Evolutionary conservation across 2,113 vertebrate species (phyloP), one percentile per base, ranked within the genome.

Genomic region (Tretioscincus oriximinensis): DNA sequence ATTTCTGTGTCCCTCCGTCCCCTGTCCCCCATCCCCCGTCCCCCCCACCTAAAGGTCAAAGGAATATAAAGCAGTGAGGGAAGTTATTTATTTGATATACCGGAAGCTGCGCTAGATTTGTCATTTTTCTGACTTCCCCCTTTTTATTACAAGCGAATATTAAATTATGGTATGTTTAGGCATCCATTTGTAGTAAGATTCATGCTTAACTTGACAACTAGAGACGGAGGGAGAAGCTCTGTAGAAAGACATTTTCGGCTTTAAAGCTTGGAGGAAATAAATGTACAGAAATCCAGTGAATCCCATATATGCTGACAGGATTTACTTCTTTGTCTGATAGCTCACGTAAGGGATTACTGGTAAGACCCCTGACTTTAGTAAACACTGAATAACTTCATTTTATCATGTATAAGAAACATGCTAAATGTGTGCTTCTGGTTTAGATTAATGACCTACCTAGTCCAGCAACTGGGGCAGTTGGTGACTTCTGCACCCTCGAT

Each of bases 361-460:
- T 81, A 47, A 75, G 68, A 87, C 7, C 86, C 10, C 6, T 86
- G 18, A 54, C 80, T 49, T 41, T 78, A 4, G 1, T 87, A 77
- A 54, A 54, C 72, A 82, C 85, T 89, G 0, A 14, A 83, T 81
- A 85, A 86, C 76, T 41, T 26, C 29, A 74, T 80, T 85, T 88
- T 80, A 22, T 58, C 9, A 9, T 51, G 74, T 24, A 85, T 82
- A 49, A 12, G 4, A 82, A 85, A 77, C 0, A 63, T 80, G 2
- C 80, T 65, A 73, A 9, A 4, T 76, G 12, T 3, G 54, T 58
- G 54, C 54, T 18, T 12, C 54, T 58, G 54, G 54, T 18, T 58
- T 58, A 58, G 54, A 58, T 58, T 18, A 58, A 18, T 18, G 54
- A 18, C 54, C 54, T 18, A 58, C 18, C 12, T 58, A 18, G 54